A percentile compares a stretch with the other conserved stretches of the same genome.
Evolutionary conservation across 2,888 invertebrate genomes (phyloP).

Genomic region (Rhaphigaster nebulosa): DNA sequence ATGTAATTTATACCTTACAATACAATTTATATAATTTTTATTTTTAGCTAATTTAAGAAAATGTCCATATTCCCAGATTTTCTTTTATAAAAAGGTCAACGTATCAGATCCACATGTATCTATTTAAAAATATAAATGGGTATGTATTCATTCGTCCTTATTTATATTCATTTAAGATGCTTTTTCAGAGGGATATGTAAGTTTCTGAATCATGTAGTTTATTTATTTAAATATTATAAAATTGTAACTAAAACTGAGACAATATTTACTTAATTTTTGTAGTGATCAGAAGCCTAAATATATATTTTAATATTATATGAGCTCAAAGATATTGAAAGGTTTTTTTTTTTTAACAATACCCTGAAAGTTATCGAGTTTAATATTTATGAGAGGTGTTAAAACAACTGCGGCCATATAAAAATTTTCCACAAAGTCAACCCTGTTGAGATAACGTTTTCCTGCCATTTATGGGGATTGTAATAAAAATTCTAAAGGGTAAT

Average conservation of each 20-base stretch:
- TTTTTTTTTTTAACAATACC: background rate
- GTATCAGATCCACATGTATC: too few relatives aligned
- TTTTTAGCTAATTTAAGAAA: too few relatives aligned
- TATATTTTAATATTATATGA: background rate
- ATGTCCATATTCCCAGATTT: too few relatives aligned
- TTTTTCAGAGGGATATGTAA: too few relatives aligned
- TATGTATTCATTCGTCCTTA: too few relatives aligned
- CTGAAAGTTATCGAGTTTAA: slow-evolving; percentile 15
- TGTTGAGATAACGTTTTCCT: slow-evolving; percentile 49
- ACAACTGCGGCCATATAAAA: slow-evolving; percentile 44
- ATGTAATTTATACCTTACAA: too few relatives aligned
- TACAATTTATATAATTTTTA: too few relatives aligned
- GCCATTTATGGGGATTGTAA: slow-evolving; percentile 28
- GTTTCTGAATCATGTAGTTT: background rate
- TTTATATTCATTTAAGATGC: too few relatives aligned
- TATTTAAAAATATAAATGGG: too few relatives aligned
- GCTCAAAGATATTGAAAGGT: background rate
- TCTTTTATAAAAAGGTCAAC: too few relatives aligned
- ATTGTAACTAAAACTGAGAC: background rate
- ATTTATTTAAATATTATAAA: too few relatives aligned
- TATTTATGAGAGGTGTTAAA: slow-evolving; percentile 36
- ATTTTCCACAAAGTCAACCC: slow-evolving; percentile 36
- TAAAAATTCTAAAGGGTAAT: slow-evolving; percentile 52
- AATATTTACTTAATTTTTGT: background rate
- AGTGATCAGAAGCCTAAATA: background rate